Base-by-base conservation (phyloP, 2,113 vertebrate species). In the Phyllostomus discolor region DNA sequence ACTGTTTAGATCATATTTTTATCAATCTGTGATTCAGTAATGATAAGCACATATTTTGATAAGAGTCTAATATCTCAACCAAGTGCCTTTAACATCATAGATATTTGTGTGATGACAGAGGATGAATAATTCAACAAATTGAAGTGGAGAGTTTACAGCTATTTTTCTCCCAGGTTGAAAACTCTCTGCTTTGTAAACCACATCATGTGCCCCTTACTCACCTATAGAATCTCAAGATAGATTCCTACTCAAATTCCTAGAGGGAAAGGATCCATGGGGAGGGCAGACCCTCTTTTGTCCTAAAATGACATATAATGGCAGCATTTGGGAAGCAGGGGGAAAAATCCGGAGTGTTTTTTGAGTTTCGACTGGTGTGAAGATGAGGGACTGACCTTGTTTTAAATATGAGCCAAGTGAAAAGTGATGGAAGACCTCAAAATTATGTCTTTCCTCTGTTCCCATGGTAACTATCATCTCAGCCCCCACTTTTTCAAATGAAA, bases 21-120 rank as follows among this genome's bases (percentile, higher is more conserved):
- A 96, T 96, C 83, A 80, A 54, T 75, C 62, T 78, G 22, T 95
- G 64, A 91, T 81, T 92, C 75, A 90, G 24, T 54, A 48, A 54
- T 67, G 79, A 76, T 54, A 72, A 95, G 59, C 41, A 88, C 75
- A 43, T 50, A 80, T 57, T 93, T 78, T 85, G 78, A 87, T 89
- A 93, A 89, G 46, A 91, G 28, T 12, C n/a, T 73, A 69, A 31
- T 82, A 33, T 26, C 54, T 82, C 75, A 80, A 38, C 67, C 66
- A 95, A 85, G 35, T 10, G 0, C 59, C 66, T 48, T 10, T 54
- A 93, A 83, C 46, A 66, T 80, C 76, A 46, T 16, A 79, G 76
- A 92, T 89, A 73, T 52, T 80, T 93, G 46, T 54, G 7, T 72
- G 82, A 69, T 72, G 76, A 78, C 33, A 35, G 26, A 85, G 22